phyloP scores from a whole-genome alignment of 2,797 vertebrate species.

The Siniperca scherzeri region DNA sequence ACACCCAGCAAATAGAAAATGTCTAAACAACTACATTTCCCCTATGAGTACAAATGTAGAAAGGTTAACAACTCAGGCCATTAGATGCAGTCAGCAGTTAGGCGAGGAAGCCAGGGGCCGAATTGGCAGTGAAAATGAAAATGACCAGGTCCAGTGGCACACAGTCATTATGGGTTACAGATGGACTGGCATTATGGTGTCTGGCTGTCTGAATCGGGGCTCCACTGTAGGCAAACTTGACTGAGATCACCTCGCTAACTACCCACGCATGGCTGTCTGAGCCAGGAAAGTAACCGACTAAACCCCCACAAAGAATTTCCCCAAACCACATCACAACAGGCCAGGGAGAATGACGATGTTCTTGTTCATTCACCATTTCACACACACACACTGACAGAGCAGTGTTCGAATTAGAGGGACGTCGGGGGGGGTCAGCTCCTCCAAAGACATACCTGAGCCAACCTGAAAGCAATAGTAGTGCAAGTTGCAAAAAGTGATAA shows the following conservation, averaged over 20 bases:
- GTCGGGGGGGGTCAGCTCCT: constrained; percentile 5
- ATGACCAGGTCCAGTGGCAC: constrained; percentile 82
- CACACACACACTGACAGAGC: constrained; percentile 40
- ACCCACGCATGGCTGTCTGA: constrained; percentile 77
- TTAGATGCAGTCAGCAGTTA: constrained; percentile 77
- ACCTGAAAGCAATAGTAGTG: not conserved
- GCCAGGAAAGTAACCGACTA: constrained; percentile 79
- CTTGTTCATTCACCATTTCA: constrained; percentile 70
- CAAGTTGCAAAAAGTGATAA: not conserved
- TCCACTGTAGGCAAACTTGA: constrained; percentile 79
- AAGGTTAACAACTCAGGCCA: constrained; percentile 77
- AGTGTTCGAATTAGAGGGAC: constrained; percentile 21
- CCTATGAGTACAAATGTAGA: constrained; percentile 75
- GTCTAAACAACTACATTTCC: constrained; percentile 84
- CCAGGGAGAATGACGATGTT: constrained; percentile 64
- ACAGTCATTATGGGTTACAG: constrained; percentile 83
- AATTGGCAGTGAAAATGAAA: constrained; percentile 79
- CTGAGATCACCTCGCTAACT: constrained; percentile 83
- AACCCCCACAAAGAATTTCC: constrained; percentile 82
- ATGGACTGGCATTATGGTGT: constrained; percentile 85
- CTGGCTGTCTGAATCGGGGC: constrained; percentile 81
- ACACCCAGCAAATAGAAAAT: constrained; percentile 78
- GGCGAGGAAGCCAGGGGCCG: constrained; percentile 66
- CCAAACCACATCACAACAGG: constrained; percentile 80
- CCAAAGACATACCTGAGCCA: constrained; percentile 24